These are phyloP conservation scores for Thelaira solivaga DNA, from an alignment of 2,888 invertebrate genomes.

Conservation along the genomic window DNA sequence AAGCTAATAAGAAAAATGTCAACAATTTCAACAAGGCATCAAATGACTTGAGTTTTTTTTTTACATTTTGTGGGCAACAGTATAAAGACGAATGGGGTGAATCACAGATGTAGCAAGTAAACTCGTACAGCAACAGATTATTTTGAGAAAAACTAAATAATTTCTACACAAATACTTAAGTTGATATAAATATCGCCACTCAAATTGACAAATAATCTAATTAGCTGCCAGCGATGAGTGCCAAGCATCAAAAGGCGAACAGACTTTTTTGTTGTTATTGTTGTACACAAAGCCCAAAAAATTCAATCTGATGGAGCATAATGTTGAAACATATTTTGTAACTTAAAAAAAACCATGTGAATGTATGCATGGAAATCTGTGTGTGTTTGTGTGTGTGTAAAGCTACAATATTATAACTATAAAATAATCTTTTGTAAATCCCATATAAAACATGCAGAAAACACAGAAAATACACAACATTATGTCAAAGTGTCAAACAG, in stretches of 20 bases:
- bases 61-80: neutral
- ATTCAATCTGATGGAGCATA: conserved; percentile 2
- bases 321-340: too few species aligned
- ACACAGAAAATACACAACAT: conserved; percentile 61
- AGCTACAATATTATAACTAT: conserved; percentile 1
- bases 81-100: conserved; percentile 7
- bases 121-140: conserved; percentile 43
- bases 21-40: conserved; percentile 60
- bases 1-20: conserved; percentile 65
- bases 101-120: conserved; percentile 29
- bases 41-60: conserved; percentile 53
- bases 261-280: too few species aligned
- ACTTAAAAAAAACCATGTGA: too few species aligned
- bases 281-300: neutral
- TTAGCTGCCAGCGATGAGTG: conserved; percentile 74
- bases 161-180: conserved; percentile 50
- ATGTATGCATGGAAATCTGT: neutral
- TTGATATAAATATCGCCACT: conserved; percentile 62
- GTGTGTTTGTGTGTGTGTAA: neutral
- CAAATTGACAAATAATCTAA: conserved; percentile 74
- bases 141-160: conserved; percentile 38
- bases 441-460: conserved; percentile 50
- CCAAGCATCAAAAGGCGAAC: conserved; percentile 68
- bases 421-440: conserved; percentile 41
- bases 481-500: conserved; percentile 74